Evolutionary conservation across 2,113 vertebrate species (phyloP).

Genomic region (Eupsittula cactorum): DNA sequence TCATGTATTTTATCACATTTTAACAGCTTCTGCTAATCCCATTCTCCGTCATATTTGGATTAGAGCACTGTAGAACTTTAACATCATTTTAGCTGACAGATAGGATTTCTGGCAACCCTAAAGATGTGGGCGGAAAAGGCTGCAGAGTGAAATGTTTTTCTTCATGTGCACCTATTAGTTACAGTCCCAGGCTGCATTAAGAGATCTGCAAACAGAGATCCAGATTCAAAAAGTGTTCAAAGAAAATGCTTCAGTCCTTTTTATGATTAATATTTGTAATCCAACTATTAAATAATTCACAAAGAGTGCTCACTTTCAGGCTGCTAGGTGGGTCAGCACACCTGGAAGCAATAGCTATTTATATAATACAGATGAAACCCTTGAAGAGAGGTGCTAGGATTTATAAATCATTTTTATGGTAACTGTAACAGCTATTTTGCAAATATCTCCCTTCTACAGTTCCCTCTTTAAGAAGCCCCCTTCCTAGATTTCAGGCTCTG

Average conservation of each 20-base stretch:
- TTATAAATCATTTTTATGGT: neutral
- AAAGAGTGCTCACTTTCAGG: neutral
- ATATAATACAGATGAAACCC: neutral
- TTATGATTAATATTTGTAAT: constrained; percentile 58
- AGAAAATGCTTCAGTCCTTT: neutral
- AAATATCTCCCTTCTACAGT: neutral
- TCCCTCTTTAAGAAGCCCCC: neutral
- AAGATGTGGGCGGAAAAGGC: constrained; percentile 31
- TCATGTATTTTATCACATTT: constrained; percentile 70
- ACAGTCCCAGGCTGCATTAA: constrained; percentile 18
- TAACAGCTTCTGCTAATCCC: constrained; percentile 63
- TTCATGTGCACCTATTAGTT: constrained; percentile 36
- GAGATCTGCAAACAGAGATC: constrained; percentile 41
- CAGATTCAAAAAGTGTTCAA: neutral
- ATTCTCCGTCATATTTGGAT: constrained; percentile 59
- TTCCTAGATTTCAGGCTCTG: neutral
- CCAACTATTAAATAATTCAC: constrained; percentile 59
- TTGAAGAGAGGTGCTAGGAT: neutral
- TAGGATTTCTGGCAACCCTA: constrained; percentile 50
- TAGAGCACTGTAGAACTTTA: constrained; percentile 46
- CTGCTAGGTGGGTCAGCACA: constrained; percentile 58
- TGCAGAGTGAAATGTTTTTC: constrained; percentile 34
- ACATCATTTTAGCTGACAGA: constrained; percentile 60
- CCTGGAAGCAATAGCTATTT: constrained; percentile 32
- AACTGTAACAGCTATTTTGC: neutral